phyloP scores from a whole-genome alignment of 2,888 invertebrate species.

The Dryobotodes eremita region DNA sequence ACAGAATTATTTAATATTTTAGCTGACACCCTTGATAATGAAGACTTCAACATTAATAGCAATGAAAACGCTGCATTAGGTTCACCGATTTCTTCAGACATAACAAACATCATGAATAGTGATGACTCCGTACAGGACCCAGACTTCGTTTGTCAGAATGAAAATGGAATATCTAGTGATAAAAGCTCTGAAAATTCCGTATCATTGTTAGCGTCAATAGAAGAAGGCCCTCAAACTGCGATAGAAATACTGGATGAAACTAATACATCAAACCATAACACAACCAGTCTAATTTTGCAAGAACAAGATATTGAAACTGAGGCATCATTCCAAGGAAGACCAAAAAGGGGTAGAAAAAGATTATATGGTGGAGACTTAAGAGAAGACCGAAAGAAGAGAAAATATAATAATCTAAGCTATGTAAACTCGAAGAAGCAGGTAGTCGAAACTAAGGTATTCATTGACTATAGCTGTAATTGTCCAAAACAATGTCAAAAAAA shows the following conservation, averaged over 20 bases:
- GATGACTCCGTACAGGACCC: conserved; percentile 26
- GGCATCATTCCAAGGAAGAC: conserved; percentile 12
- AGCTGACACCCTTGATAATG: conserved; percentile 27
- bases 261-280: conserved; percentile 27
- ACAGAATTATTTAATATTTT: conserved; percentile 31
- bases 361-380: conserved; percentile 34
- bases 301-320: conserved; percentile 28
- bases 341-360: conserved; percentile 32
- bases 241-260: conserved; percentile 29
- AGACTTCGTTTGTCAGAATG: conserved; percentile 25
- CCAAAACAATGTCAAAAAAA: conserved; percentile 29
- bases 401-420: conserved; percentile 36
- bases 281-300: conserved; percentile 22
- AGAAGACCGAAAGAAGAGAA: conserved; percentile 31
- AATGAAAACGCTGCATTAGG: conserved; percentile 31
- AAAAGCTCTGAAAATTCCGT: conserved; percentile 24
- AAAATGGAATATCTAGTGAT: conserved; percentile 21
- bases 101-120: conserved; percentile 34
- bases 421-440: conserved; percentile 32
- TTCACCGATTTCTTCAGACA: conserved; percentile 23
- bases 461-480: conserved; percentile 33
- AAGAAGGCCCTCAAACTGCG: conserved; percentile 28
- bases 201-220: conserved; percentile 25
- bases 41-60: conserved; percentile 29
- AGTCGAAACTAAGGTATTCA: conserved; percentile 28